These are phyloP conservation scores for Trachurus trachurus DNA, from an alignment of 2,797 vertebrate genomes.

Conservation along the genomic window DNA sequence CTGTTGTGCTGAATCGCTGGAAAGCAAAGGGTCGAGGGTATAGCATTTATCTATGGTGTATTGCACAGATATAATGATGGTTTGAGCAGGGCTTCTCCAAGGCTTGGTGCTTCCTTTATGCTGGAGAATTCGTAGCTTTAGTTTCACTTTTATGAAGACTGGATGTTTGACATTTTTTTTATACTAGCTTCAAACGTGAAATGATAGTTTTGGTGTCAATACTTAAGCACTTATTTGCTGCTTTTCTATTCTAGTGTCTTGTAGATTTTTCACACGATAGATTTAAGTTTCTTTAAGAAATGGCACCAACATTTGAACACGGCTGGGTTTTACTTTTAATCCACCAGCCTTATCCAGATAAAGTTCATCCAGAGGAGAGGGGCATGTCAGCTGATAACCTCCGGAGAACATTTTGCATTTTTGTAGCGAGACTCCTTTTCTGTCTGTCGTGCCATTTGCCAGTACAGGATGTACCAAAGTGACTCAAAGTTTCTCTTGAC, in stretches of 20 bases:
- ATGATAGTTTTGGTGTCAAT: background rate
- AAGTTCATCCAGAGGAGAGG: background rate
- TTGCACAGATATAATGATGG: constrained; percentile 78
- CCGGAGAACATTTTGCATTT: background rate
- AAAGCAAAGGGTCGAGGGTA: constrained; percentile 47
- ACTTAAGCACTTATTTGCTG: background rate
- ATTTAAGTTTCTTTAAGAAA: background rate
- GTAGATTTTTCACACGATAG: background rate
- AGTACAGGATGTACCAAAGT: constrained; percentile 7
- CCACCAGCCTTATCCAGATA: background rate
- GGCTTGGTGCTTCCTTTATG: constrained; percentile 2
- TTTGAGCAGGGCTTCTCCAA: constrained; percentile 28
- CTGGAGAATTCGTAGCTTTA: background rate
- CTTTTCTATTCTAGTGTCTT: background rate
- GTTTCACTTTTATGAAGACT: background rate
- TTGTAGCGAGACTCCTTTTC: background rate
- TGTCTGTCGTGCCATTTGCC: background rate
- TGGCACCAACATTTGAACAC: background rate
- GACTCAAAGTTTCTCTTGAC: constrained; percentile 4
- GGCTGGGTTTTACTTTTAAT: constrained; percentile 10
- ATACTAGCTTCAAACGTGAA: background rate
- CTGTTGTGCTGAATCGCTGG: constrained; percentile 46
- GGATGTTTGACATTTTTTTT: constrained; percentile 3
- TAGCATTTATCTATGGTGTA: constrained; percentile 63
- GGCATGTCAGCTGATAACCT: background rate